These are phyloP conservation scores for Hymenochirus boettgeri DNA, from an alignment of 2,113 vertebrate genomes.

Conservation along the genomic window DNA sequence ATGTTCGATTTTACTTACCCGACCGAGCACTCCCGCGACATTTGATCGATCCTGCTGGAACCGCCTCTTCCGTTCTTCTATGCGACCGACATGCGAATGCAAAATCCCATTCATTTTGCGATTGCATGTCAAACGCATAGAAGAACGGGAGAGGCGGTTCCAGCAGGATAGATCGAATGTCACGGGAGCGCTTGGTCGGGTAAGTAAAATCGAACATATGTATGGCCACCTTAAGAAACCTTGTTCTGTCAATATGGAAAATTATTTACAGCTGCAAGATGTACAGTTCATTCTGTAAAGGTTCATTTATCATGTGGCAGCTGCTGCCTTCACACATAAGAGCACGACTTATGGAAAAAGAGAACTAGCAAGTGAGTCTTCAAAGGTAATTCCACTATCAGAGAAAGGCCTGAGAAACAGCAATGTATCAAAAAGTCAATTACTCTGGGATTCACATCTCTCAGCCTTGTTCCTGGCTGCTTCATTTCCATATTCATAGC, in stretches of 20 bases:
- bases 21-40: no score
- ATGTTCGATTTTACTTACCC: no score
- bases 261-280: slow-evolving; percentile 1
- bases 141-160: no score
- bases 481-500: slow-evolving; percentile 37
- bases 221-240: no score
- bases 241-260: neutral
- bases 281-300: neutral
- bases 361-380: neutral
- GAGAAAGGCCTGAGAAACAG: slow-evolving; percentile 11
- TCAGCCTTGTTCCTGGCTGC: neutral
- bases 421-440: slow-evolving; percentile 11
- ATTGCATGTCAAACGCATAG: no score
- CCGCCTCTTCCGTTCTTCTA: no score
- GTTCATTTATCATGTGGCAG: slow-evolving; percentile 7
- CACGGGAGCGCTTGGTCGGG: no score
- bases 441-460: slow-evolving; percentile 12
- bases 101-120: no score
- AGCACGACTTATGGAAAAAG: slow-evolving; percentile 13
- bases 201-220: no score
- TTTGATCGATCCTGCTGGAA: no score
- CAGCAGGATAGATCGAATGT: no score
- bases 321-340: neutral
- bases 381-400: slow-evolving; percentile 32
- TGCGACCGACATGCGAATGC: no score